These are phyloP conservation scores for Enteromius fasciolatus DNA, from an alignment of 2,797 vertebrate species.

Conservation along the genomic window DNA sequence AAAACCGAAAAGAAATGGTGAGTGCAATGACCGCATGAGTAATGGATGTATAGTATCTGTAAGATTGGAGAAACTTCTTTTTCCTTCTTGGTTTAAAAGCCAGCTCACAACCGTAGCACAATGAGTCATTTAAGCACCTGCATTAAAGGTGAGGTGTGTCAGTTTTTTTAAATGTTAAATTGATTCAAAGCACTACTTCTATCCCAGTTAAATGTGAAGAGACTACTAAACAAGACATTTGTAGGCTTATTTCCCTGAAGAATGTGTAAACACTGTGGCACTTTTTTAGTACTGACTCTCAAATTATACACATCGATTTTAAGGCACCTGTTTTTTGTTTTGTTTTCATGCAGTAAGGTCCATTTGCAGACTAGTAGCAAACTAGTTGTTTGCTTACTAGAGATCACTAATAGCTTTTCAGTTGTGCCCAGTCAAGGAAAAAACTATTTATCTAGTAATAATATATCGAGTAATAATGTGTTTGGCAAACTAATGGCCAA, in stretches of 20 bases:
- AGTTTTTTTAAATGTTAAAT: neutral
- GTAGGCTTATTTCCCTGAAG: neutral
- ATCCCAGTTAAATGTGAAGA: neutral
- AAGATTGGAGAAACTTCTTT: neutral
- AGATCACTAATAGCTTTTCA: neutral
- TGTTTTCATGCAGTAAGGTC: neutral
- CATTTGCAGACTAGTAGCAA: neutral
- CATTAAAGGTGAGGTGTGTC: neutral
- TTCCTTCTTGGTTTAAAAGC: neutral
- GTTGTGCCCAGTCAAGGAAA: neutral
- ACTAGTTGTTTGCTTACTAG: neutral
- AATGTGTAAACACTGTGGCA: neutral
- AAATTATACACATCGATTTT: neutral
- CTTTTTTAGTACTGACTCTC: neutral
- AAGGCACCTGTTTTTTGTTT: neutral
- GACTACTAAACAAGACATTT: neutral
- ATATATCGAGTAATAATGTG: neutral
- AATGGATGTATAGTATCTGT: neutral
- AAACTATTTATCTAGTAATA: neutral
- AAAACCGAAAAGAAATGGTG: neutral
- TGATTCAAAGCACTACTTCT: neutral
- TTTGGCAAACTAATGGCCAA: neutral
- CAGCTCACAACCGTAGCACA: neutral
- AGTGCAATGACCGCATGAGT: neutral
- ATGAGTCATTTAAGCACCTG: neutral